Base-by-base conservation (phyloP, 1,140 invertebrate species). In the Hyphantria cunea region DNA sequence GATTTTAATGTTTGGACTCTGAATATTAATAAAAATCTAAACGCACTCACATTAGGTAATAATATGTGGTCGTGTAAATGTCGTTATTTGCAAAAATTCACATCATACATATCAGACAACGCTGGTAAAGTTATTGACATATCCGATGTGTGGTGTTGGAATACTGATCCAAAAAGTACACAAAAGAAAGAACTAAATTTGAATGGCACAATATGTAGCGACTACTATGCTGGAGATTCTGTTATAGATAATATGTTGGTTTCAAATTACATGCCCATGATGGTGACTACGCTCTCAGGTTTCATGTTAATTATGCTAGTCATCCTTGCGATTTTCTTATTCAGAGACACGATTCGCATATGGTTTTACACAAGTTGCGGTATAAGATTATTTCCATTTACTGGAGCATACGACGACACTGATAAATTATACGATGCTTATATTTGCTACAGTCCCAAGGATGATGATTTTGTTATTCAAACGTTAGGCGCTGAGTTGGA, bases 351-450 rank as follows among this genome's bases (percentile, higher is more conserved):
- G 6, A 93, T 98, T 59, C 93, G 96, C 44, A 94, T 97, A 64
- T 98, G 96, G 96, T 92, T 97, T 6, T 97, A 97, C 81, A 95
- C 96, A 13, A 95, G 95, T 66, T 98, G 97, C 85, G 96, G 96
- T 13, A 92, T 97, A 6, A 93, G 96, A 47, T 93, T 98, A 59
- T 96, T 95, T 70, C 94, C 91, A 92, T 88, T 94, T 92, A 80
- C 89, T 86, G 78, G 91, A 82, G 74, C 91, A 70, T 94, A 93
- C 79, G 95, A 95, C 76, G 96, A 96, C 74, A 93, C 95, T 69
- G 96, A 97, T 78, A 97, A 97, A 81, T 92, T 97, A 32, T 98
- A 97, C 91, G 98, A 99, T 85, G 97, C 96, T 52, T 98, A 98
- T 90, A 94, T 99, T 7, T 95, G 97, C 64, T 98, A 99, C 91